Evolutionary conservation across 2,113 vertebrate genomes (phyloP).

Genomic region (Hippotragus niger): DNA sequence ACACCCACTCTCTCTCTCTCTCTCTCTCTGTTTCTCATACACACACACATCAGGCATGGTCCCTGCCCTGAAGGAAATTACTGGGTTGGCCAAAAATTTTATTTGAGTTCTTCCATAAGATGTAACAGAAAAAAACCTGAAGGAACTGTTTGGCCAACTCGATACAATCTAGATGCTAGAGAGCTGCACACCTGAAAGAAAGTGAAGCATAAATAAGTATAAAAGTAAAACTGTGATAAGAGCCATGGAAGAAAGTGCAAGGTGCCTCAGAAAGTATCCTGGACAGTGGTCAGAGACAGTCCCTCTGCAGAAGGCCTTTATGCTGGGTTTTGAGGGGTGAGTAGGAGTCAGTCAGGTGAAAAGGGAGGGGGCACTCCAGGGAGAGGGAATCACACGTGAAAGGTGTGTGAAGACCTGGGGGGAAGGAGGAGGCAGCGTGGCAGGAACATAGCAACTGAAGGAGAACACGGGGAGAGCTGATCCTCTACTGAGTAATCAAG

Average conservation of each 20-base stretch:
- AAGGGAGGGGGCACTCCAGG: rapidly evolving
- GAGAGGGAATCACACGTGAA: neutral
- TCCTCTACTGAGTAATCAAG: neutral
- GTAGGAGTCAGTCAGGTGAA: neutral
- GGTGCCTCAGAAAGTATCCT: neutral
- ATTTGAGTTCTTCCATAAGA: neutral
- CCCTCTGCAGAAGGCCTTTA: neutral
- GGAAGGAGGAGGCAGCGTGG: neutral
- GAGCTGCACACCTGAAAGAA: neutral
- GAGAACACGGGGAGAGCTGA: neutral
- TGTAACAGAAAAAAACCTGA: neutral
- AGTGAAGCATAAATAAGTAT: neutral
- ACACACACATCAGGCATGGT: neutral
- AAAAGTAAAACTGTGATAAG: neutral
- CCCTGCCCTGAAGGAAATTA: neutral
- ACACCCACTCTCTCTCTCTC: neutral
- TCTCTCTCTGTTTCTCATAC: neutral
- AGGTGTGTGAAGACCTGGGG: neutral
- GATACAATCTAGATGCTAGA: neutral
- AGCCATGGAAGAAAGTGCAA: neutral
- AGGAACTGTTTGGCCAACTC: rapidly evolving
- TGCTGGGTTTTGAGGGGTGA: neutral
- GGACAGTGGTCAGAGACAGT: neutral
- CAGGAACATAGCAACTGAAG: neutral
- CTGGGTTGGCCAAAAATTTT: neutral